Percentiles rank a stretch among this genome's conserved stretches.
Conservation (phyloP, 1,140 invertebrate genomes). For the Drosophila lacteicornis region DNA sequence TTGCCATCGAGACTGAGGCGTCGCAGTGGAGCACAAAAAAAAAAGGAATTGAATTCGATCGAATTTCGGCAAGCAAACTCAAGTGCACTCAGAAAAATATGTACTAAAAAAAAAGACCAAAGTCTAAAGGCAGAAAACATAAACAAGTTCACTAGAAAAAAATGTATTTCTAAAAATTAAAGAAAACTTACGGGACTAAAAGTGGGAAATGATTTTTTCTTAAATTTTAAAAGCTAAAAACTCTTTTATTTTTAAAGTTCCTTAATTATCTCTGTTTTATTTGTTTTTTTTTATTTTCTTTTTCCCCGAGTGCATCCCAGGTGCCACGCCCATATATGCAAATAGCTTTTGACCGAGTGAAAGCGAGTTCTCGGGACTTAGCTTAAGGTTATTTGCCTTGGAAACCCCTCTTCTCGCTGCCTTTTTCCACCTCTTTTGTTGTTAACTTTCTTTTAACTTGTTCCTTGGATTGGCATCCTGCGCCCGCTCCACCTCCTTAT, state of each 20-base stretch:
- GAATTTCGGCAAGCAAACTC: slow-evolving; percentile 50
- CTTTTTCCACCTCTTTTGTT: slow-evolving; percentile 15
- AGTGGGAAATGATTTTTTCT: too few relatives aligned
- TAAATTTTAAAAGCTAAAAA: too few relatives aligned
- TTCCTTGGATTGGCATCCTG: slow-evolving; percentile 63
- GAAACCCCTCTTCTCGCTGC: neutral
- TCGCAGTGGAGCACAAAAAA: slow-evolving; percentile 28
- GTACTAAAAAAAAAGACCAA: neutral
- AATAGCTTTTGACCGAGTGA: slow-evolving; percentile 51
- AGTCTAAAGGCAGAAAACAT: too few relatives aligned
- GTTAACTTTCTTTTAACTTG: slow-evolving; percentile 82
- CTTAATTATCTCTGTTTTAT: neutral
- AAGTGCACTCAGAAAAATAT: neutral
- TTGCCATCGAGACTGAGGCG: slow-evolving; percentile 26
- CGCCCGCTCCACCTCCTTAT: slow-evolving; percentile 39
- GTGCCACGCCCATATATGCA: slow-evolving; percentile 65
- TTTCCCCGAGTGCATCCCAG: neutral
- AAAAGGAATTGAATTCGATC: slow-evolving; percentile 72
- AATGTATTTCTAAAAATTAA: too few relatives aligned
- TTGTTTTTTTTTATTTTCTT: neutral
- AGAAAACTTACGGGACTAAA: too few relatives aligned
- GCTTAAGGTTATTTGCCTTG: slow-evolving; percentile 69
- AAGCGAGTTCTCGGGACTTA: slow-evolving; percentile 38
- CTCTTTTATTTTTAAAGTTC: too few relatives aligned
- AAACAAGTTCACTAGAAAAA: too few relatives aligned